These are phyloP conservation scores for Meloidogyne exigua DNA, from an alignment of 1,140 invertebrate species.

Conservation along the genomic window DNA sequence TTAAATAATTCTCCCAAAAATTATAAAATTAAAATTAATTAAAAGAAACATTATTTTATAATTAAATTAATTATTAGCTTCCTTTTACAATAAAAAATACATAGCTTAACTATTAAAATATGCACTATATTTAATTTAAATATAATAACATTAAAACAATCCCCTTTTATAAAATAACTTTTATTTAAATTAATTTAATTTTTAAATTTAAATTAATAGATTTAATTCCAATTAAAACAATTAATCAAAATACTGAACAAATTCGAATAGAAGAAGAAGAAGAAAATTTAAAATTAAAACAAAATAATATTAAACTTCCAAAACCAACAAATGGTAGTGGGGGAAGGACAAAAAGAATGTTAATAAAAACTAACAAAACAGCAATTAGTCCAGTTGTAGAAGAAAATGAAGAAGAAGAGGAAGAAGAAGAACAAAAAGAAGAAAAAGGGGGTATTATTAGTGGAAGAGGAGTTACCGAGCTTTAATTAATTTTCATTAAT, in stretches of 20 bases:
- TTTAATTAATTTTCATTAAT: neutral
- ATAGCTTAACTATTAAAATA: too few species aligned
- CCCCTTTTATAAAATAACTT: too few species aligned
- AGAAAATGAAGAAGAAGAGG: constrained; percentile 16
- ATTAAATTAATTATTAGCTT: too few species aligned
- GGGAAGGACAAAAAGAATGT: constrained; percentile 1
- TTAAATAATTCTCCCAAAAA: too few species aligned
- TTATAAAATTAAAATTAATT: neutral
- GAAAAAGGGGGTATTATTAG: neutral
- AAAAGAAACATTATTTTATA: too few species aligned
- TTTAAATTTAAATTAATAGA: too few species aligned
- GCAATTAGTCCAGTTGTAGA: constrained; percentile 26
- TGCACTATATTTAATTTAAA: too few species aligned
- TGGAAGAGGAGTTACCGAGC: neutral
- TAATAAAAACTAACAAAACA: constrained; percentile 3
- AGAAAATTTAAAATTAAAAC: neutral
- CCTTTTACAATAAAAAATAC: too few species aligned
- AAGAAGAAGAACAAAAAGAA: neutral
- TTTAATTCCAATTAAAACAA: neutral
- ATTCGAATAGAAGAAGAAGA: neutral
- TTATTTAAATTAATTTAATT: too few species aligned
- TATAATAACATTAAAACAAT: too few species aligned
- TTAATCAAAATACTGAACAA: neutral
- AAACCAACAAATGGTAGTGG: neutral
- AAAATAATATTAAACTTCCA: constrained; percentile 11